Conservation (phyloP, 2,888 invertebrate species). For the Loripinus fragilis region DNA sequence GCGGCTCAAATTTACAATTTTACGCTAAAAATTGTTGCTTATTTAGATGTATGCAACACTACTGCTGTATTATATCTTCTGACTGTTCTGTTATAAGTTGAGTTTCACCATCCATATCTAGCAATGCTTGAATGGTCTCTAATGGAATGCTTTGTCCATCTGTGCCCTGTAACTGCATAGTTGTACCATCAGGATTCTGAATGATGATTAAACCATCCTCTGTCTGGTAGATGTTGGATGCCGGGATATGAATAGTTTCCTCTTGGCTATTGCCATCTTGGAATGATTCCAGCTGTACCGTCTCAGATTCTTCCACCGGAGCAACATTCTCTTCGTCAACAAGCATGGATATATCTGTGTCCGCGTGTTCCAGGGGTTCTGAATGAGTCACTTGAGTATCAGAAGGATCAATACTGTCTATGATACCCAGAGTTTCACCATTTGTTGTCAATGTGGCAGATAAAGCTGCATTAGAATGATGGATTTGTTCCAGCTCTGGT, state of each 20-base stretch:
- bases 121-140: conserved; percentile 82
- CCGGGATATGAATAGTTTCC: conserved; percentile 52
- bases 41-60: no score
- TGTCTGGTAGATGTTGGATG: conserved; percentile 77
- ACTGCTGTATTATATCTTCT: conserved; percentile 49
- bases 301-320: conserved; percentile 10
- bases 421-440: conserved; percentile 32
- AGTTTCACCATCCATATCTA: conserved; percentile 75
- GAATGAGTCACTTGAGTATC: neutral
- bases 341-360: conserved; percentile 21
- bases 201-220: conserved; percentile 79
- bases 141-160: conserved; percentile 74
- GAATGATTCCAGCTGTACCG: conserved; percentile 1
- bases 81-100: conserved; percentile 58
- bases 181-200: conserved; percentile 80
- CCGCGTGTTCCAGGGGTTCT: neutral
- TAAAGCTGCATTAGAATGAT: neutral
- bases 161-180: conserved; percentile 79
- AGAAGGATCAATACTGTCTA: conserved; percentile 33
- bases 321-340: neutral
- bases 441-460: neutral
- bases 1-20: no score
- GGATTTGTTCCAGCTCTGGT: neutral
- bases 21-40: no score
- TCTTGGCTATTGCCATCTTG: neutral